phyloP scores from a whole-genome alignment of 2,113 vertebrate genomes.

The Microtus oregoni region DNA sequence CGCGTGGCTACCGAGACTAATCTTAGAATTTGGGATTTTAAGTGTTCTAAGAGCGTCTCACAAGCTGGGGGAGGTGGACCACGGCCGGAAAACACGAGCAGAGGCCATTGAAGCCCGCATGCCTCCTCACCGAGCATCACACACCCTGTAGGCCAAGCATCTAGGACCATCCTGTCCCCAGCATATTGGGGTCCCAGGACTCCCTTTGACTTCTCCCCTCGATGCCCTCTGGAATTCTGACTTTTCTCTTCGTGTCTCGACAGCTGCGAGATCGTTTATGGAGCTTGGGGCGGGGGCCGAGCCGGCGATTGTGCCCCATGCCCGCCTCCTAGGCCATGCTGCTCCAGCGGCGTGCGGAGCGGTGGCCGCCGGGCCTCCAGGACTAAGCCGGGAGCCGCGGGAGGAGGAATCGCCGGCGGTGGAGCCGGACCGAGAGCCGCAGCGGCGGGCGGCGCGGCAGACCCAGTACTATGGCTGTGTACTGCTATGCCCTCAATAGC shows the following conservation, averaged over 20 bases:
- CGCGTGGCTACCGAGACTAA: background rate
- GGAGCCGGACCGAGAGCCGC: constrained; percentile 55
- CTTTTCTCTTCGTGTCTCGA: constrained; percentile 62
- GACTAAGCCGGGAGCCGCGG: constrained; percentile 61
- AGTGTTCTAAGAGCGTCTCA: background rate
- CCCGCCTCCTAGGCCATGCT: constrained; percentile 73
- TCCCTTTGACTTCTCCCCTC: background rate
- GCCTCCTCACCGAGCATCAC: background rate
- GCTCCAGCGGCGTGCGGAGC: constrained; percentile 16
- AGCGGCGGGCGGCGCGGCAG: constrained; percentile 74
- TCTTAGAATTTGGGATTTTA: background rate
- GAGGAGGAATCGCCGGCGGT: constrained; percentile 72
- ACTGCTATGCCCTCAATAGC: constrained; percentile 90
- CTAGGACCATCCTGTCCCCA: background rate
- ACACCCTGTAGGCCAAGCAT: background rate
- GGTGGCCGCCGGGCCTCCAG: constrained; percentile 52
- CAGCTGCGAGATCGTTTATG: constrained; percentile 83
- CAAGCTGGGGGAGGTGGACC: background rate
- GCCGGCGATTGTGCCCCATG: constrained; percentile 41
- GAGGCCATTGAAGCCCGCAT: background rate
- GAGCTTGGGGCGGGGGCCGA: constrained; percentile 78
- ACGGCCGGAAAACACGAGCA: background rate
- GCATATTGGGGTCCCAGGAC: background rate
- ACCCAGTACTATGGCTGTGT: constrained; percentile 90
- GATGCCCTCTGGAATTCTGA: background rate